Evolutionary conservation across 2,888 invertebrate genomes (phyloP), one percentile per base, ranked within the genome.

Genomic region (Melanophora roralis): DNA sequence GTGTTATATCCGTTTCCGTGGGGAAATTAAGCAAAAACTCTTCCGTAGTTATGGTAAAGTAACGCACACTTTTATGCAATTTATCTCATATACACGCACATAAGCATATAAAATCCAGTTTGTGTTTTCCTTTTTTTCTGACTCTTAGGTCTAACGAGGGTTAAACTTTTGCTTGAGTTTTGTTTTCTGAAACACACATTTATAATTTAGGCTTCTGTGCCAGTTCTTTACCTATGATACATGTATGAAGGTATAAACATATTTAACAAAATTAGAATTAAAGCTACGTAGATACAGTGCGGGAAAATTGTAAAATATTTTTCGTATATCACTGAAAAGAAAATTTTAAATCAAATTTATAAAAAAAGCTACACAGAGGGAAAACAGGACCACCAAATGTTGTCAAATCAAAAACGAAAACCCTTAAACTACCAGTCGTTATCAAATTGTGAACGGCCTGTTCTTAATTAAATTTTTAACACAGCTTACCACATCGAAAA

Each of bases 21-120:
- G 82, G 83, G 83, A 83, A 83, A 83, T 83, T 83, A 82, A 78
- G 82, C 78, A 79, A 82, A 82, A 76, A 78, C 59, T 71, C 53
- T 75, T 60, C 23, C 53, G 51, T 57, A 47, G 64, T 40, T 57
- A 47, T 40, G 36, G 16, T 9, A 53, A 32, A 47, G 21, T 9
- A 55, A 65, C 19, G 6, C 14, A 71, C 43, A 71, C 27, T 51
- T 45, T 60, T 47, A 45, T 47, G 19, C 8, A 14, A 36, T 38
- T 59, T 53, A 4, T 59, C 32, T 14, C n/a, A 62, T 16, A 38
- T 7, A 36, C 11, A n/a, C n/a, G 27, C 14, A 27, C 27, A 27
- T 0, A 14, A 2, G 9, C 4, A 16, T 53, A 14, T 14, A 14
- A 23, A 51, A 60, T 60, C 51, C 81, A 84, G 81, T 84, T 85